Evolutionary conservation across 2,888 invertebrate species (phyloP).

Genomic region (Lasioglossum morio): DNA sequence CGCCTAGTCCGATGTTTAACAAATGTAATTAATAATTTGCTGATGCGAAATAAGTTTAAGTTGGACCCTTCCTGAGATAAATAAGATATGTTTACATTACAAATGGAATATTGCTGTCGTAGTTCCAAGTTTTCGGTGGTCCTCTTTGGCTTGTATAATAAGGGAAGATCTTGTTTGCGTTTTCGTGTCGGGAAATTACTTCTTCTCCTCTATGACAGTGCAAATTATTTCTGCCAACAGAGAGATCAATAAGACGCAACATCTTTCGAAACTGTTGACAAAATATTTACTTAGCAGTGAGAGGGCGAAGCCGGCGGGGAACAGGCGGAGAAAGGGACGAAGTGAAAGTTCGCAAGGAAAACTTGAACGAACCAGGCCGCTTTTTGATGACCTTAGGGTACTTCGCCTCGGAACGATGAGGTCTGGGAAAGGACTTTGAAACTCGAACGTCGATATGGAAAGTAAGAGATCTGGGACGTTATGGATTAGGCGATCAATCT

Average conservation of each 20-base stretch:
- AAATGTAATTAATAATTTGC: not conserved
- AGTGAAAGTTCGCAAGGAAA: conserved; percentile 72
- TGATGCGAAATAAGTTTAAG: not conserved
- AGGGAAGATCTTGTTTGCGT: not conserved
- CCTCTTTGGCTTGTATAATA: not conserved
- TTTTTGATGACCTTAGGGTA: conserved; percentile 73
- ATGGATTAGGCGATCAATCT: conserved; percentile 71
- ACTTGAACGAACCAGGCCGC: conserved; percentile 67
- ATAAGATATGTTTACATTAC: not conserved
- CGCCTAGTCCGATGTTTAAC: not conserved
- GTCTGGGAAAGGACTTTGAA: conserved; percentile 66
- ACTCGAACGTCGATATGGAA: conserved; percentile 71
- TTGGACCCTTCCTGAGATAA: not conserved
- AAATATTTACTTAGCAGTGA: conserved; percentile 65
- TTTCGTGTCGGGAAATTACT: conserved; percentile 18
- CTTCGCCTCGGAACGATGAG: conserved; percentile 65
- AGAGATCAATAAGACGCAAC: conserved; percentile 47
- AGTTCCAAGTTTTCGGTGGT: not conserved
- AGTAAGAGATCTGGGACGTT: conserved; percentile 65
- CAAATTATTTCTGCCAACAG: conserved; percentile 28
- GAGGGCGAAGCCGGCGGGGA: conserved; percentile 45
- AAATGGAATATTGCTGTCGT: not conserved
- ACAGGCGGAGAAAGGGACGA: conserved; percentile 55
- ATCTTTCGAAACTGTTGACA: conserved; percentile 62
- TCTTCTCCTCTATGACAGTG: conserved; percentile 11